Conservation (phyloP, 1,140 invertebrate genomes). For the Anastrepha obliqua region DNA sequence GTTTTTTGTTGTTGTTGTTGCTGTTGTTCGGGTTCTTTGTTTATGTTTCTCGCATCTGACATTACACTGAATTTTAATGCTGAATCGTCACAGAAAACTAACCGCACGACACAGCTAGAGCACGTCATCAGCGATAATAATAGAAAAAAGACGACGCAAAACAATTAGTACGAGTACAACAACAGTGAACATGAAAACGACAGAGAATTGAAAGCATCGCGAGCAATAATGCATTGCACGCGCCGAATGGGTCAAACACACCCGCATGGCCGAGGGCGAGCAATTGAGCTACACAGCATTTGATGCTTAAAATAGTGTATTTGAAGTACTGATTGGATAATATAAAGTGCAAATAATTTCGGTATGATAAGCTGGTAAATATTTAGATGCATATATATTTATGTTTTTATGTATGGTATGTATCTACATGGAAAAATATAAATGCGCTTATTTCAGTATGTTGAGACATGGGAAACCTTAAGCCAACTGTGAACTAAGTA, state of each 20-base stretch:
- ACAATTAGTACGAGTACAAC: background rate
- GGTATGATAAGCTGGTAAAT: too few relatives aligned
- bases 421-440: too few relatives aligned
- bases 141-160: slow-evolving; percentile 7
- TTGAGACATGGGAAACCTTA: too few relatives aligned
- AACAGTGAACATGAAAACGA: background rate
- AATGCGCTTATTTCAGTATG: too few relatives aligned
- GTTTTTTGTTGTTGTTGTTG: background rate
- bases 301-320: too few relatives aligned
- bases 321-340: too few relatives aligned
- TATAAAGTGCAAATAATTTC: too few relatives aligned
- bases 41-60: slow-evolving; percentile 1
- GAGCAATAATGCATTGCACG: background rate
- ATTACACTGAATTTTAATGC: background rate
- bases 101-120: background rate
- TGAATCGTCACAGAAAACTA: slow-evolving; percentile 27
- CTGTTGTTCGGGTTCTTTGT: background rate
- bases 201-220: background rate
- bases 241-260: background rate
- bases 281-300: too few relatives aligned
- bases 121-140: slow-evolving; percentile 19
- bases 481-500: too few relatives aligned
- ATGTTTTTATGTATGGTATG: too few relatives aligned
- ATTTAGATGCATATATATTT: too few relatives aligned
- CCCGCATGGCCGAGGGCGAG: too few relatives aligned